Percentiles rank a stretch among this genome's conserved stretches.
These are phyloP conservation scores for Antedon bifida DNA, from an alignment of 35 echinoderm and acorn worm species.

Conservation along the genomic window DNA sequence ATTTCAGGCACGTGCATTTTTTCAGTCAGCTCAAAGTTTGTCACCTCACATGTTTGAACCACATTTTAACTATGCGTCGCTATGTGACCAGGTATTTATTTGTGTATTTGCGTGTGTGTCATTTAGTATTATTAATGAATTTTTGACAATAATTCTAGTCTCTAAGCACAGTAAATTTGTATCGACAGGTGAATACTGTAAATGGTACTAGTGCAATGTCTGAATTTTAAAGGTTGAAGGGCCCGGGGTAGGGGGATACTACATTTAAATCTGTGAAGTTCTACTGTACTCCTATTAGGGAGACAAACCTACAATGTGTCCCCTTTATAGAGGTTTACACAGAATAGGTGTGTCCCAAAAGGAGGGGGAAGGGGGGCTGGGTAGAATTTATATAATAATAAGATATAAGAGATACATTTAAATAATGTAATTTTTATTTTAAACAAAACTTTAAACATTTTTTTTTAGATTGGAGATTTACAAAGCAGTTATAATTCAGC, in stretches of 20 bases:
- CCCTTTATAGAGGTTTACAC: too few relatives aligned
- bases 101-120: not conserved
- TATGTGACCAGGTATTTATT: conserved; percentile 75
- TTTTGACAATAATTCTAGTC: not conserved
- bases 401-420: too few relatives aligned
- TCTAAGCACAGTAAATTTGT: not conserved
- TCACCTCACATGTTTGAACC: conserved; percentile 93
- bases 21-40: conserved; percentile 71
- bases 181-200: not conserved
- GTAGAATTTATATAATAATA: too few relatives aligned
- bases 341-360: too few relatives aligned
- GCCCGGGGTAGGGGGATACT: too few relatives aligned
- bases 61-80: conserved; percentile 82
- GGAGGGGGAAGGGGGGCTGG: too few relatives aligned
- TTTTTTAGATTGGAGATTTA: conserved; percentile 74
- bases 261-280: too few relatives aligned
- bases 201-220: not conserved
- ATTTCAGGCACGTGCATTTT: conserved; percentile 81
- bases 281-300: too few relatives aligned
- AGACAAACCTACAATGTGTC: too few relatives aligned
- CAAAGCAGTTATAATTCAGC: conserved; percentile 88
- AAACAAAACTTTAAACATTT: not conserved
- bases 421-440: too few relatives aligned
- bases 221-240: too few relatives aligned
- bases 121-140: not conserved